Base-by-base conservation (phyloP, 2,113 vertebrate species). In the Nettapus auritus region DNA sequence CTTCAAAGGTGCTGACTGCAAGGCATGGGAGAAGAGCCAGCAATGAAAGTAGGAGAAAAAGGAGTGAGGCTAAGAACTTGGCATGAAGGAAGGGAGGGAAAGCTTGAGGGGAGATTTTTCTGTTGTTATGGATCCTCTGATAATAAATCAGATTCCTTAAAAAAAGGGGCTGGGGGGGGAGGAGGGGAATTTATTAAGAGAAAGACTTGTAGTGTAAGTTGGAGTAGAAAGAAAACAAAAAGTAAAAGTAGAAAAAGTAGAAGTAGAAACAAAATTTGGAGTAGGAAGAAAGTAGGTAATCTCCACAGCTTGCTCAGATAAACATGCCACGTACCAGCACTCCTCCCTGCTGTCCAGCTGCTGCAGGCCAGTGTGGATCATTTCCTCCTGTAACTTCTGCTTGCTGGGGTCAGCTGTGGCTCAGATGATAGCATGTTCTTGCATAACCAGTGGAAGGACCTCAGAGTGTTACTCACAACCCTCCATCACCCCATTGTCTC, bases 21-120 rank as follows among this genome's bases (percentile, higher is more conserved):
- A 96, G 86, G 86, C 90, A 90, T 93, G 88, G 90, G 95, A 97
- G 76, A 82, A 90, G n/a, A 95, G 90, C 94, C 93, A 96, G 69
- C 3, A 4, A 68, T 71, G 86, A 81, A 75, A 88, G 40, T 0
- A 2, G 52, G 50, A 90, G 71, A 63, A 74, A 53, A 94, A 86
- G 46, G 21, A 81, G 33, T 19, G 82, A 82, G 73, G 16, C 31
- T 91, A 71, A 93, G 69, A 81, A 91, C 62, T 78, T 96, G 95
- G 82, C 88, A 82, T 63, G 34, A 81, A 68, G 15, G 15, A 40
- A 46, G 38, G 15, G 28, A 91, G 26, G 34, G 34, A 86, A 91
- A 90, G 76, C 90, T 96, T 29, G 21, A 91, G 82, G 94, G 96
- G 66, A 93, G 82, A 92, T 88, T 96, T 82, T 94, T 92, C 56